Conservation (phyloP, 2,888 invertebrate genomes). For the Alentia gelatinosa region DNA sequence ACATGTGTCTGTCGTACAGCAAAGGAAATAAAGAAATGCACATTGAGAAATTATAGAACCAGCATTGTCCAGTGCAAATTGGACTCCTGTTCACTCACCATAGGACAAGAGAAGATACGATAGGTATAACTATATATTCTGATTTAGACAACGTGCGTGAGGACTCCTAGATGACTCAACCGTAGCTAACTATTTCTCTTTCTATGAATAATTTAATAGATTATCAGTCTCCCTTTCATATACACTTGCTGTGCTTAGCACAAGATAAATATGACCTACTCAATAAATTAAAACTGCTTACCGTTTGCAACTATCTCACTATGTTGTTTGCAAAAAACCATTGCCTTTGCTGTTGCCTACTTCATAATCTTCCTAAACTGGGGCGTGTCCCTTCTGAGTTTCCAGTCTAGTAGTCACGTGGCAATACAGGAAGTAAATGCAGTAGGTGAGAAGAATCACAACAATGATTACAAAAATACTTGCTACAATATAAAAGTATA, state of each 20-base stretch:
- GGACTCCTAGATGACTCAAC: no score
- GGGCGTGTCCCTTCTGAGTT: not conserved
- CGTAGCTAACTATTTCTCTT: no score
- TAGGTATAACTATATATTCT: no score
- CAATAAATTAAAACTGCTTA: not conserved
- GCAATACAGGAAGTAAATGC: conserved; percentile 4
- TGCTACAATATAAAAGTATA: conserved; percentile 17
- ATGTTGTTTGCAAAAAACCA: not conserved
- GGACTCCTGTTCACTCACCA: not conserved
- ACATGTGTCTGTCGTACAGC: not conserved
- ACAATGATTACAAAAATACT: not conserved
- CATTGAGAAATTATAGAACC: no score
- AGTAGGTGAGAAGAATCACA: not conserved
- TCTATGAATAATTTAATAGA: not conserved
- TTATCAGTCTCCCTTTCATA: not conserved
- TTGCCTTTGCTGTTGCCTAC: not conserved
- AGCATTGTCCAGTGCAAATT: no score
- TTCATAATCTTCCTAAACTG: not conserved
- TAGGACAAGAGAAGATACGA: no score
- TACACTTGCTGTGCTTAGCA: not conserved
- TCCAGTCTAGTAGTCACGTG: not conserved
- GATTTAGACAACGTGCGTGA: no score
- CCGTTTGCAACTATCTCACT: not conserved
- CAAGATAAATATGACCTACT: not conserved
- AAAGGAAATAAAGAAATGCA: not conserved